These are phyloP conservation scores for Pemphigus obesinymphae DNA, from an alignment of 1,140 invertebrate genomes.

Conservation along the genomic window DNA sequence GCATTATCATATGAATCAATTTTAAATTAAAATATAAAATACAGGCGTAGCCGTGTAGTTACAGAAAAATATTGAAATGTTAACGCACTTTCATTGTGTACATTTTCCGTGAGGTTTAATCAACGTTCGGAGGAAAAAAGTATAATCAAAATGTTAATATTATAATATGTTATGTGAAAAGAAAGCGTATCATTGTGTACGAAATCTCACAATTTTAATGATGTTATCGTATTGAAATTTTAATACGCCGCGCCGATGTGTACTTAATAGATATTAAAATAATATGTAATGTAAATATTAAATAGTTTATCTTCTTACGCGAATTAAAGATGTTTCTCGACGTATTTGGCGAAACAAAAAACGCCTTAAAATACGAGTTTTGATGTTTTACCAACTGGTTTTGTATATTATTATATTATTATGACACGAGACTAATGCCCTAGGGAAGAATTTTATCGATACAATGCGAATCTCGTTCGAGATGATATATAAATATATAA, in stretches of 20 bases:
- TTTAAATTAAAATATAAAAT: too few species aligned
- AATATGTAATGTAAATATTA: background rate
- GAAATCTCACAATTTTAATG: background rate
- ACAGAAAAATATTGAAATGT: background rate
- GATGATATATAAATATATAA: background rate
- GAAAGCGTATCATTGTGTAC: background rate
- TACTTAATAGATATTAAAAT: background rate
- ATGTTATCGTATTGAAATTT: background rate
- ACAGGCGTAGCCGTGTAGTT: background rate
- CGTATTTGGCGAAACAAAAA: background rate
- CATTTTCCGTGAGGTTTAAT: background rate
- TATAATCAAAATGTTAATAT: background rate
- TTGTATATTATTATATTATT: background rate
- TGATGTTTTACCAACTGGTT: background rate
- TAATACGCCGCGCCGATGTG: too few species aligned
- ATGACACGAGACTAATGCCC: background rate
- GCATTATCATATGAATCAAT: too few species aligned
- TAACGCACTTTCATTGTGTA: background rate
- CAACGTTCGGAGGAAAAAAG: background rate
- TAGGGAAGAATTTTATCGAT: background rate
- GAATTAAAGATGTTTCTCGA: background rate
- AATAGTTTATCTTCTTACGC: background rate
- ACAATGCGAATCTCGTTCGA: background rate
- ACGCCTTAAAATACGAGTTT: background rate
- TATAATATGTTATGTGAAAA: too few species aligned